Evolutionary conservation across 2,113 vertebrate genomes (phyloP).

Genomic region (mouse (Mus musculus)): GRCm39 chr3:130392001-130392500

Average conservation of each 20-base stretch:
- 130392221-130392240: neutral
- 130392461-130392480: conserved; percentile 40
- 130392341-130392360: conserved; percentile 45
- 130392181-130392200: conserved; percentile 41
- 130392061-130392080: conserved; percentile 53
- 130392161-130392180: conserved; percentile 44
- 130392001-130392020: conserved; percentile 60
- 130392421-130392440: conserved; percentile 7
- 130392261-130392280: conserved; percentile 42
- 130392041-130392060: neutral
- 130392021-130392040: conserved; percentile 62
- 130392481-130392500: conserved; percentile 61
- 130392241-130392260: neutral
- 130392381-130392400: neutral
- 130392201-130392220: conserved; percentile 1
- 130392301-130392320: conserved; percentile 66
- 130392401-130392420: conserved; percentile 4
- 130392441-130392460: neutral
- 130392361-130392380: neutral
- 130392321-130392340: conserved; percentile 59
- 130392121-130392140: conserved; percentile 64
- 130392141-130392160: neutral
- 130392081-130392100: conserved; percentile 62
- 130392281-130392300: conserved; percentile 50
- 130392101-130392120: conserved; percentile 8